A percentile compares a stretch with the other conserved stretches of the same genome.
Conservation (phyloP, 2,113 vertebrate species). For the Phrynosoma platyrhinos region DNA sequence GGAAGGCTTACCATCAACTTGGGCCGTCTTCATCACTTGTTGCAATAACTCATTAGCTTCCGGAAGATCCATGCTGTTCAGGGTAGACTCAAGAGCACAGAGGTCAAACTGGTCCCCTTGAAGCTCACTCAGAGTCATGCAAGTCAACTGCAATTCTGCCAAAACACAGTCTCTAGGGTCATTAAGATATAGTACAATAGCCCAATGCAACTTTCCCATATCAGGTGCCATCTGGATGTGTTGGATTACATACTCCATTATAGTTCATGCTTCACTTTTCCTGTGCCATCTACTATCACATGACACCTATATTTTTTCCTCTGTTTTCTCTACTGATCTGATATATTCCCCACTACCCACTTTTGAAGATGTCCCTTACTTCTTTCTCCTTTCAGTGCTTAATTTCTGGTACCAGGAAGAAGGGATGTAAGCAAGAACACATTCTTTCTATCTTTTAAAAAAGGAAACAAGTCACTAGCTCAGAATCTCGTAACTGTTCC, state of each 20-base stretch:
- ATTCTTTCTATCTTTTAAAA: neutral
- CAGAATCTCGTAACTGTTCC: neutral
- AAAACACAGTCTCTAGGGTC: neutral
- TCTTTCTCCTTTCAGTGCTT: neutral
- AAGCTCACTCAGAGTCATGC: constrained; percentile 23
- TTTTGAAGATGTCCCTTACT: neutral
- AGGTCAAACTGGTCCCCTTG: constrained; percentile 5
- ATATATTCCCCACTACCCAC: neutral
- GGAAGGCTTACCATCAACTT: constrained; percentile 25
- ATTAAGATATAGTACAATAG: neutral
- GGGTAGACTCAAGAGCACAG: neutral
- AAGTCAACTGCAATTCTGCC: constrained; percentile 35
- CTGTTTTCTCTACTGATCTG: neutral
- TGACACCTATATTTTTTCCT: neutral
- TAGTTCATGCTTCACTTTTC: too few relatives aligned
- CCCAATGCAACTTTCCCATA: neutral
- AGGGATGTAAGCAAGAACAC: neutral
- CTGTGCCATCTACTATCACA: neutral
- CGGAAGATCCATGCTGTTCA: constrained; percentile 23
- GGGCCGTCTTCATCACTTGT: constrained; percentile 29
- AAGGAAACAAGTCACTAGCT: too few relatives aligned
- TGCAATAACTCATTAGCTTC: constrained; percentile 14
- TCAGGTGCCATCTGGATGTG: neutral
- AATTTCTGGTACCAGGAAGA: neutral
- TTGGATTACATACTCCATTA: neutral